Evolutionary conservation across 2,888 invertebrate species (phyloP), one percentile per base, ranked within the genome.

Genomic region (Apoda limacodes): DNA sequence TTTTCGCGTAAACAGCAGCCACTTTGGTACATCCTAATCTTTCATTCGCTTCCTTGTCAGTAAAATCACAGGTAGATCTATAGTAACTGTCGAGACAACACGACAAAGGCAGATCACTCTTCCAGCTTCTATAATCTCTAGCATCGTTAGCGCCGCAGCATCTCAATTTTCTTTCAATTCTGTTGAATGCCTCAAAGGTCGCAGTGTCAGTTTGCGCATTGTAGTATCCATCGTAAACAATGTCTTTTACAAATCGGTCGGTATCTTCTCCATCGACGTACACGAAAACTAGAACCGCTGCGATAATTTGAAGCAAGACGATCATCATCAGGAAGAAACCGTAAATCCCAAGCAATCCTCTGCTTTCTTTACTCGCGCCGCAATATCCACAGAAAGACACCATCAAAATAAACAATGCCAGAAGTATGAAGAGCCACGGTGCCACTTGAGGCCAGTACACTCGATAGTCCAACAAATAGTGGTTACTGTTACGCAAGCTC

Each of bases 71-170:
- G 6, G 62, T 66, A 1, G 78, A 64, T 36, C 75, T 40, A 44
- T 76, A 76, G 43, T 76, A 74, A 44, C 75, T 75, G 36, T 78
- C 78, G 37, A 56, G 45, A 28, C 80, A 80, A 45, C 80, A 80
- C 4, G 76, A 71, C 28, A 78, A 33, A 1, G 80, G 80, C 12
- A 80, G 39, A 22, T 80, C 78, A 36, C 74, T 75, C 21, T 78
- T 67, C 70, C 72, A 80, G 37, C 71, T 74, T 21, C 72, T 61
- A 52, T 80, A 80, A 38, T 80, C 80, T 21, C 78, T 46, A 0
- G 80, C 80, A 23, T 80, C 80, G 47, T 80, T 80, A 0, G 80
- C 80, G 2, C 80, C 80, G 19, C 80, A 80, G 56, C 80, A 80
- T 27, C 52, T 57, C 30, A 80, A 43, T 42, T 76, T 78, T 49